A percentile compares a stretch with the other conserved stretches of the same genome.
Evolutionary conservation across 2,797 vertebrate species (phyloP).

Genomic region (Helarctos malayanus): DNA sequence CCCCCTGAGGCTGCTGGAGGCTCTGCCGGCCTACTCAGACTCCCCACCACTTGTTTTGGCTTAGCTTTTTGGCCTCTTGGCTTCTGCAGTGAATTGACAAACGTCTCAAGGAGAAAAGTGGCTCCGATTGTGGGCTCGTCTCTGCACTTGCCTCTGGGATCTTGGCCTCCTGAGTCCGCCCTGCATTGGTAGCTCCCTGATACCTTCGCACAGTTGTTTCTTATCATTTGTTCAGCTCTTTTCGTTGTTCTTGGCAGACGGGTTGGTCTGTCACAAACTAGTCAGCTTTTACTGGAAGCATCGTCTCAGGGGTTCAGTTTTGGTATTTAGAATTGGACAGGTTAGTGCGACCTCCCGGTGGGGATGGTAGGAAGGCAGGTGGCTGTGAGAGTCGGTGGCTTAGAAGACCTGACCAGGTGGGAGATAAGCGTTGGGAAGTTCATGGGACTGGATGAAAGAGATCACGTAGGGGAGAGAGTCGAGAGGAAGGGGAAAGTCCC

Average conservation of each 20-base stretch:
- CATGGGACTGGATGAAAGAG: background rate
- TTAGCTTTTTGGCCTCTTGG: background rate
- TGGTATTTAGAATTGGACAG: background rate
- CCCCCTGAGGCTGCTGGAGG: background rate
- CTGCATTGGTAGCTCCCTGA: background rate
- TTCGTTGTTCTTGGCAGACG: conserved; percentile 42
- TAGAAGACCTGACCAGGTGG: background rate
- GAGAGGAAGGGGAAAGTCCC: background rate
- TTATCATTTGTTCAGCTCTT: background rate
- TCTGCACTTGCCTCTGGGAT: background rate
- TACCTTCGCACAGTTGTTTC: background rate
- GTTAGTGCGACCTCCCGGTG: background rate
- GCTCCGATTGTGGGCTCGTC: background rate
- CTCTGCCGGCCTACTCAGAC: background rate
- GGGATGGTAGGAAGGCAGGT: background rate
- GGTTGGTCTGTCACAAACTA: background rate
- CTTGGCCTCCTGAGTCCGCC: background rate
- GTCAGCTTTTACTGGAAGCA: background rate
- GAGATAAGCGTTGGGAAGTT: background rate
- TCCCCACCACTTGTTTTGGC: background rate
- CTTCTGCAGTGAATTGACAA: background rate
- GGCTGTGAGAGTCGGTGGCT: background rate
- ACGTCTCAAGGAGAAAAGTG: background rate
- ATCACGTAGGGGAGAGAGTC: background rate
- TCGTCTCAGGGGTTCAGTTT: background rate